Evolutionary conservation across 2,797 vertebrate species (phyloP), one percentile per base, ranked within the genome.

Genomic region (Rhinichthys osculus): DNA sequence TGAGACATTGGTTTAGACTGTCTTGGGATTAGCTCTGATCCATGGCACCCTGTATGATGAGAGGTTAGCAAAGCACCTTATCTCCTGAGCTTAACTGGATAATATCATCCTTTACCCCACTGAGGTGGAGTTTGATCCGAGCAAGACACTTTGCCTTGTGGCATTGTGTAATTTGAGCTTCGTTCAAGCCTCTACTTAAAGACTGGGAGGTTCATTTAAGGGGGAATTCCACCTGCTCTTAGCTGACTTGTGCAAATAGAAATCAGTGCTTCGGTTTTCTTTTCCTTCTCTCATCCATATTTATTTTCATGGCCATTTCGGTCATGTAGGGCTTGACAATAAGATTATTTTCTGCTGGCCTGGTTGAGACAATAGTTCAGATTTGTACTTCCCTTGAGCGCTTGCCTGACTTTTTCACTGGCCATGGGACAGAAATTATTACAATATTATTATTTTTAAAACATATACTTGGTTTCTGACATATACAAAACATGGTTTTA

Each of bases 11-110:
- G 21, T 33, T 44, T 64, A 35, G 10, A 16, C 33, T 14, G 44
- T 82, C 13, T 62, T 83, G 8, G 50, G 30, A 57, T 69, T n/a
- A 73, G 21, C 67, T 86, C 42, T 42, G 33, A 67, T 59, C 33
- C 40, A 81, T 83, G 64, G 71, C 81, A 80, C 33, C 42, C 33
- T 85, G 87, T 66, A 89, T 86, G 67, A 77, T 74, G 40, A 78
- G 57, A 84, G 59, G 57, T 50, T 16, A 62, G 47, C 40, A 66
- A 86, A 85, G 83, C 67, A 54, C 33, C 84, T 92, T 91, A 90
- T 91, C 87, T 86, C 59, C n/a, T 73, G 52, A 74, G 72, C 88
- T 52, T 4, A 69, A 30, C 78, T 86, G 62, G 74, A 70, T 88
- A 30, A 76, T 77, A 82, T 82, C 84, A 52, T 30, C 84, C 33